Evolutionary conservation across 2,888 invertebrate genomes (phyloP).

Genomic region (Leucoma salicis): DNA sequence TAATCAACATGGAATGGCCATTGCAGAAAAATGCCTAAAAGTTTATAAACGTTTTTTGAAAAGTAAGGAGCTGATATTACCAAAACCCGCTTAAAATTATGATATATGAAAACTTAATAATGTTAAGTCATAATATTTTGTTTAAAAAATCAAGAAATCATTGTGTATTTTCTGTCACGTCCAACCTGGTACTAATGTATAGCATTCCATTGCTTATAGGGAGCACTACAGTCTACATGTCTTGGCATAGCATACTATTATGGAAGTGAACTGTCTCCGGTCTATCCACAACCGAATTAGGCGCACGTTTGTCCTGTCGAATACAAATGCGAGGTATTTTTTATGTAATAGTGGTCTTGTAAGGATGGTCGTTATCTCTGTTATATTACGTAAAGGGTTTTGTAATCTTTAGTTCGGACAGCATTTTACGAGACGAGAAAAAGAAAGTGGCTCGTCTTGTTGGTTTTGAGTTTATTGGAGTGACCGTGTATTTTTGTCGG

Average conservation of each 20-base stretch:
- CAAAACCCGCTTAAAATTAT: too few species aligned
- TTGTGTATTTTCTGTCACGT: too few species aligned
- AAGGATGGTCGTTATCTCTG: slow-evolving; percentile 21
- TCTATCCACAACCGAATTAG: slow-evolving; percentile 49
- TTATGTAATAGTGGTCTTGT: slow-evolving; percentile 32
- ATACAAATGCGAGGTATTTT: slow-evolving; percentile 43
- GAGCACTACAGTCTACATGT: slow-evolving; percentile 16
- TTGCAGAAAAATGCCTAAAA: too few species aligned
- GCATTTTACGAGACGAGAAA: background rate
- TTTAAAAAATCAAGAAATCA: too few species aligned
- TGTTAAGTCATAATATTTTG: too few species aligned
- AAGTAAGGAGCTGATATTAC: too few species aligned
- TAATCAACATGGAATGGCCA: too few species aligned
- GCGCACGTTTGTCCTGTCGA: slow-evolving; percentile 38
- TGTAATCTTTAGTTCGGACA: background rate
- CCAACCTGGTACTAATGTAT: slow-evolving; percentile 4
- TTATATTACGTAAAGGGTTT: slow-evolving; percentile 28
- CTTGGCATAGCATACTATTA: slow-evolving; percentile 25
- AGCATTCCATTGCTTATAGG: slow-evolving; percentile 17
- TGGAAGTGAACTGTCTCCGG: slow-evolving; percentile 22
- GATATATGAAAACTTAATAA: too few species aligned
- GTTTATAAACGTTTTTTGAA: too few species aligned
- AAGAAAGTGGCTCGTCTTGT: background rate
- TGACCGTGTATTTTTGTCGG: too few species aligned
- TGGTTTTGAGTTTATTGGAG: background rate